These are phyloP conservation scores for Otolemur crassicaudatus DNA, from an alignment of 2,797 vertebrate genomes.

Conservation along the genomic window DNA sequence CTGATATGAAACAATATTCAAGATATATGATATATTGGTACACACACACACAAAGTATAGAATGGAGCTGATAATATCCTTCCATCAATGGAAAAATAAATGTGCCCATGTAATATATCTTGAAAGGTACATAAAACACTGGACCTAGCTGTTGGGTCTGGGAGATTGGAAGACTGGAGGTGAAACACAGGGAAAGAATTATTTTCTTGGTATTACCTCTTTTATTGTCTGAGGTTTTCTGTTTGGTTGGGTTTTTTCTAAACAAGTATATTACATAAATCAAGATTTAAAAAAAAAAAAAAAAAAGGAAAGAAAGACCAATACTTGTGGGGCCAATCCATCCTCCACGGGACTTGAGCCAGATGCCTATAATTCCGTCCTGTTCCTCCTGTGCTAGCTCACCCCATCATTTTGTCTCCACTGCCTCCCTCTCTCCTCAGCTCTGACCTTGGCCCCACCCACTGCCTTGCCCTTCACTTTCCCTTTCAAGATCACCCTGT, in stretches of 20 bases:
- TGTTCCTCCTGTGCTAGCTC: accelerated
- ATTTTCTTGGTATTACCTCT: background rate
- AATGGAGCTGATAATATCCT: background rate
- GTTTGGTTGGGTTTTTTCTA: background rate
- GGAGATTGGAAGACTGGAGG: background rate
- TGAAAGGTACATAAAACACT: background rate
- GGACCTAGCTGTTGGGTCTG: background rate
- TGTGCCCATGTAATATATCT: background rate
- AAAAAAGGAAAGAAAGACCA: background rate
- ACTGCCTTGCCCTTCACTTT: too few relatives aligned
- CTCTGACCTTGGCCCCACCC: background rate
- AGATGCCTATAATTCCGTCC: background rate
- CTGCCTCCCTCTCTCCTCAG: background rate
- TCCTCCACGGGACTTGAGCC: background rate
- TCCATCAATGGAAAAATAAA: background rate
- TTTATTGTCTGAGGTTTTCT: background rate
- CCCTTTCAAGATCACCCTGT: accelerated
- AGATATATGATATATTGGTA: background rate
- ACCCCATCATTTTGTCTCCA: background rate
- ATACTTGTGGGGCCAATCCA: too few relatives aligned
- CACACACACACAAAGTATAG: background rate
- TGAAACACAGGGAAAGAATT: background rate
- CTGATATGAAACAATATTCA: background rate
- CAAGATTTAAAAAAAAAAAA: background rate
- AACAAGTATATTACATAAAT: background rate